These are phyloP conservation scores for Epinephelus moara DNA, from an alignment of 2,113 vertebrate species.

Conservation along the genomic window DNA sequence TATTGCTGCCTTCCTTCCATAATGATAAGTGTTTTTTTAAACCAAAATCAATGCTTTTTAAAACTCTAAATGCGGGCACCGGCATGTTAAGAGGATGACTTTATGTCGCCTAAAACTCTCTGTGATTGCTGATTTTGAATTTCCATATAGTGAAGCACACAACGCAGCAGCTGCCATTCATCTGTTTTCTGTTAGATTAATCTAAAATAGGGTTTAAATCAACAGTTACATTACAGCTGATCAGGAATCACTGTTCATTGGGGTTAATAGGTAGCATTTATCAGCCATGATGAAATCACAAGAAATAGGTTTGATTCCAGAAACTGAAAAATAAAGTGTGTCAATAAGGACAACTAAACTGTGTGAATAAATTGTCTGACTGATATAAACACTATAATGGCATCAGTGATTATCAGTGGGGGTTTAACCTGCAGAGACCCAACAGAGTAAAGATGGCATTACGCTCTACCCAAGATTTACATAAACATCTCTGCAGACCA, in stretches of 20 bases:
- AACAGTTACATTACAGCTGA: neutral
- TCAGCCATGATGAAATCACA: neutral
- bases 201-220: neutral
- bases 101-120: neutral
- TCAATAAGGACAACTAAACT: neutral
- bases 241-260: neutral
- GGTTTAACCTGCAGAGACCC: neutral
- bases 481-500: neutral
- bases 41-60: neutral
- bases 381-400: neutral
- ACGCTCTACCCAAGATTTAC: too few species aligned
- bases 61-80: neutral
- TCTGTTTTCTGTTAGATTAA: too few species aligned
- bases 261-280: neutral
- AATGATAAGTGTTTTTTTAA: neutral
- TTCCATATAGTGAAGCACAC: neutral
- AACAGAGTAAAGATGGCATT: neutral
- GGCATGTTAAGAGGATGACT: neutral
- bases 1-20: neutral
- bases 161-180: neutral
- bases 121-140: neutral
- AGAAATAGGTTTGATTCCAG: neutral
- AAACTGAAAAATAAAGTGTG: neutral
- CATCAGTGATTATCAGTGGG: neutral
- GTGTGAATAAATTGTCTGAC: neutral